Conservation (phyloP, 2,888 invertebrate genomes). For the Drosophila subsilvestris region DNA sequence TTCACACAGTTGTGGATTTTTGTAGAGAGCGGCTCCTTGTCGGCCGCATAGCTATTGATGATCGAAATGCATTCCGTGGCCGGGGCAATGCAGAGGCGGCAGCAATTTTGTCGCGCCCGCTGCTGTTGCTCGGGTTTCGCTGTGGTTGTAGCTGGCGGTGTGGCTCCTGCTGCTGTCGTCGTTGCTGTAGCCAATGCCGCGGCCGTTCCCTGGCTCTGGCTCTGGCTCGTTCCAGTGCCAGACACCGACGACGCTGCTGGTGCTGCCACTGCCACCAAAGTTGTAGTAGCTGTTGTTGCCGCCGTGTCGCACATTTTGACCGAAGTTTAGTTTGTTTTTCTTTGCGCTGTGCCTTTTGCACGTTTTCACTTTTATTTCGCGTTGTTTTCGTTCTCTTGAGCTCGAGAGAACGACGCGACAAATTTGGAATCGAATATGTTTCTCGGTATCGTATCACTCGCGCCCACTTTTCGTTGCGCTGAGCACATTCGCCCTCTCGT, state of each 20-base stretch:
- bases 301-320: slow-evolving; percentile 70
- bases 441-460: not conserved
- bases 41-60: slow-evolving; percentile 84
- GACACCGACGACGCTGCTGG: not conserved
- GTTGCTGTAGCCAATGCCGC: slow-evolving; percentile 6
- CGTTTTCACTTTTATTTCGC: slow-evolving; percentile 76
- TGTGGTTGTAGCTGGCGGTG: slow-evolving; percentile 11
- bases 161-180: slow-evolving; percentile 7
- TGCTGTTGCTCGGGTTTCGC: slow-evolving; percentile 53
- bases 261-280: slow-evolving; percentile 12
- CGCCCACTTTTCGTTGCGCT: slow-evolving; percentile 8
- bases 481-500: not conserved
- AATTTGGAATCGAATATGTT: not conserved
- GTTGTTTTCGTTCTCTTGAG: slow-evolving; percentile 12
- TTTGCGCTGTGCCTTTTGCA: slow-evolving; percentile 58
- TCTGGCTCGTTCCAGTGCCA: not conserved
- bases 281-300: slow-evolving; percentile 23
- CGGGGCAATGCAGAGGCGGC: slow-evolving; percentile 84
- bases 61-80: slow-evolving; percentile 84
- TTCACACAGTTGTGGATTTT: slow-evolving; percentile 84
- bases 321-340: slow-evolving; percentile 8
- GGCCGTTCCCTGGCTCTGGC: slow-evolving; percentile 12
- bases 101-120: slow-evolving; percentile 82
- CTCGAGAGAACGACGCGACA: not conserved
- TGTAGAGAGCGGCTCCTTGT: slow-evolving; percentile 83